Evolutionary conservation across 2,113 vertebrate genomes (phyloP).

Genomic region (Chloropsis cyanopogon): DNA sequence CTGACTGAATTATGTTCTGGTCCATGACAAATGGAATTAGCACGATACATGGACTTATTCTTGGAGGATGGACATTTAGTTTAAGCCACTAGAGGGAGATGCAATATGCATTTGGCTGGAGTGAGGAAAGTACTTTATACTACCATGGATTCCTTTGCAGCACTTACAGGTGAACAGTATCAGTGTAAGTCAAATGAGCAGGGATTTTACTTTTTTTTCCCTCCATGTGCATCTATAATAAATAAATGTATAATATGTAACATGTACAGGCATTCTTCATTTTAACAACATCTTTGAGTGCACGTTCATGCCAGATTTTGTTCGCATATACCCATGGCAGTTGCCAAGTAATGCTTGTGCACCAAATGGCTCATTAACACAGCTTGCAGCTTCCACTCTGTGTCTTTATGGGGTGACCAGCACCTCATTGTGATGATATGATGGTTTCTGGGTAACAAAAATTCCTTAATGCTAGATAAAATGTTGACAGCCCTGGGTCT

Average conservation of each 20-base stretch:
- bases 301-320: background rate
- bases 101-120: slow-evolving; percentile 18
- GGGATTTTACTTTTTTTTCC: background rate
- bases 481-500: background rate
- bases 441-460: background rate
- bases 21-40: background rate
- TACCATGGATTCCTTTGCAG: background rate
- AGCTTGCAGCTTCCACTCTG: background rate
- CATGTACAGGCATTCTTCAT: background rate
- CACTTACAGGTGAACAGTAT: background rate
- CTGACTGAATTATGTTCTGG: background rate
- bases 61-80: background rate
- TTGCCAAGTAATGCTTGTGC: background rate
- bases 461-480: background rate
- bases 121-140: background rate
- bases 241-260: background rate
- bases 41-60: background rate
- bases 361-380: background rate
- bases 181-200: background rate
- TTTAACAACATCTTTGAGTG: background rate
- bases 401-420: background rate
- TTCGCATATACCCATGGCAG: background rate
- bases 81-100: slow-evolving; percentile 52
- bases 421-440: background rate
- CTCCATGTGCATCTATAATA: background rate